These are phyloP conservation scores for Emydoidea blandingii DNA, from an alignment of 2,797 vertebrate genomes.

Conservation along the genomic window DNA sequence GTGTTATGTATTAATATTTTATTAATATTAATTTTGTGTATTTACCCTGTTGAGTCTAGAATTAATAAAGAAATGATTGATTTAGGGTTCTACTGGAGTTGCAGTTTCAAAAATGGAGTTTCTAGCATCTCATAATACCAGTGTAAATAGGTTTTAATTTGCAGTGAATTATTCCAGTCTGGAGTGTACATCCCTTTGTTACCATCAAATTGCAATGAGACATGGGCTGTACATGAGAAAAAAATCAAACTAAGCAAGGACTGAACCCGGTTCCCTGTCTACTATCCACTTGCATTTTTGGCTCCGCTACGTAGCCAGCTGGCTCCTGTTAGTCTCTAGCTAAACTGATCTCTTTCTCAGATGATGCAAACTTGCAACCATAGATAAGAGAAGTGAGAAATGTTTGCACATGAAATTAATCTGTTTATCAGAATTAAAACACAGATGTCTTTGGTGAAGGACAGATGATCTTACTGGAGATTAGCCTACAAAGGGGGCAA, in stretches of 20 bases:
- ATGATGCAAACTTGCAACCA: neutral
- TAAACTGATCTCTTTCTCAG: conserved; percentile 62
- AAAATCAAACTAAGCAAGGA: conserved; percentile 24
- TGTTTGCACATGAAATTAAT: conserved; percentile 48
- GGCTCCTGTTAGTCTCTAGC: conserved; percentile 56
- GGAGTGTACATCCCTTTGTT: conserved; percentile 15
- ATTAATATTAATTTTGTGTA: neutral
- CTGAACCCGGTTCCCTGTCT: conserved; percentile 41
- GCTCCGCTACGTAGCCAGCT: neutral
- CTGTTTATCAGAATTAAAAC: conserved; percentile 47
- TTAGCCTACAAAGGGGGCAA: conserved; percentile 42
- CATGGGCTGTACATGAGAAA: neutral
- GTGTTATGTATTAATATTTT: no score
- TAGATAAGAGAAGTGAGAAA: conserved; percentile 62
- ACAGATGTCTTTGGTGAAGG: conserved; percentile 32
- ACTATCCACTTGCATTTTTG: conserved; percentile 34
- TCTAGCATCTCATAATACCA: neutral
- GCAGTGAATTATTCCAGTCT: neutral
- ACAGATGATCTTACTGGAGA: conserved; percentile 27
- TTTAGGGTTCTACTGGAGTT: neutral
- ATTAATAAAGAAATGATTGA: neutral
- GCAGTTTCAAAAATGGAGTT: neutral
- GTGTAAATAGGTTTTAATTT: neutral
- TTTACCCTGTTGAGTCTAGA: neutral
- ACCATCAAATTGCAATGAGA: neutral